Evolutionary conservation across 2,888 invertebrate genomes (phyloP).

Genomic region (Drosophila melanocephala): DNA sequence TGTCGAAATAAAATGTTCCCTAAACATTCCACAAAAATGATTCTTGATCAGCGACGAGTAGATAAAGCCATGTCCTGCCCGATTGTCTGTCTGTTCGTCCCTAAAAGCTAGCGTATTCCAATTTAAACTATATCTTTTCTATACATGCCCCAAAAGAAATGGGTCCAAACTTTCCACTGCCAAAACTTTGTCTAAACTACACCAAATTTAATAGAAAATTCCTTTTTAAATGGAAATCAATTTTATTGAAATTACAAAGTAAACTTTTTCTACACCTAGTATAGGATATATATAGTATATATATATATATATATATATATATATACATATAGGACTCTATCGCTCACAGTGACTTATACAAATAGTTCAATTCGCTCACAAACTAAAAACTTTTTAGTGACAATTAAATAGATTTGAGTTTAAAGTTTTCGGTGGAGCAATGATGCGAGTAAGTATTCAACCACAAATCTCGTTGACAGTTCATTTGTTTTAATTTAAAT

Average conservation of each 20-base stretch:
- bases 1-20: background rate
- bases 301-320: background rate
- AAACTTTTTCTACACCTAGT: background rate
- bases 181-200: background rate
- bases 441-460: slow-evolving; percentile 3
- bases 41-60: background rate
- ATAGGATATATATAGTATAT: background rate
- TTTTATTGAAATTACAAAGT: background rate
- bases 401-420: slow-evolving; percentile 22
- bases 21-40: background rate
- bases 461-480: slow-evolving; percentile 31
- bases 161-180: background rate
- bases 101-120: background rate
- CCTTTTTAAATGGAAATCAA: background rate
- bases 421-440: background rate
- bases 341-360: background rate
- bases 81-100: background rate
- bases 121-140: background rate
- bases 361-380: background rate
- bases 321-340: background rate
- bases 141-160: background rate
- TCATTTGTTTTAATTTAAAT: slow-evolving; percentile 45
- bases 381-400: slow-evolving; percentile 7
- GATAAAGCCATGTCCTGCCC: background rate
- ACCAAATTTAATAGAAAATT: background rate